phyloP scores from a whole-genome alignment of 37 sponge, comb jelly and placozoan genomes.

The Beroe forskalii region DNA sequence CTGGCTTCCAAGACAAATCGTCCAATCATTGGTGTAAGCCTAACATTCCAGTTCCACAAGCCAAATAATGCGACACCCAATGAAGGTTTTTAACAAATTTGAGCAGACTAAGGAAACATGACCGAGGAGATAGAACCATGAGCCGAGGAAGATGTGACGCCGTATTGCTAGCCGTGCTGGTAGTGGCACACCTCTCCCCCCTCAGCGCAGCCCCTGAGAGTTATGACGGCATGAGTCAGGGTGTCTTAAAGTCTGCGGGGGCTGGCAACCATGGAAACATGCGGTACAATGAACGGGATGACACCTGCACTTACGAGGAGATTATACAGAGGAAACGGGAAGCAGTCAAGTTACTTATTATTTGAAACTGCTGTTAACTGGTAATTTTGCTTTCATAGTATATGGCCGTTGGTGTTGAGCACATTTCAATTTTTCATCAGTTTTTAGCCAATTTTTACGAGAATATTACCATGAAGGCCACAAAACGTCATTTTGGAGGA shows the following conservation, averaged over 20 bases:
- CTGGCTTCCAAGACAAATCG: too few species aligned
- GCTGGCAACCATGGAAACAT: background rate
- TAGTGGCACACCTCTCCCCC: too few species aligned
- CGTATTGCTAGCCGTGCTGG: background rate
- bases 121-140: background rate
- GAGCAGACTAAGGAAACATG: background rate
- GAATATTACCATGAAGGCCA: too few species aligned
- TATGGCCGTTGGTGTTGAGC: too few species aligned
- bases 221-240: background rate
- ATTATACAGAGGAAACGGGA: constrained; percentile 43
- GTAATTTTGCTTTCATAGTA: too few species aligned
- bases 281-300: background rate
- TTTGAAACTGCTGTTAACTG: too few species aligned
- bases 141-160: background rate
- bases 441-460: too few species aligned
- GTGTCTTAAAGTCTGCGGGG: background rate
- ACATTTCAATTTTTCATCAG: too few species aligned
- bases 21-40: too few species aligned
- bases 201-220: background rate
- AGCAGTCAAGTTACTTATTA: constrained; percentile 27
- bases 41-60: background rate
- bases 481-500: too few species aligned
- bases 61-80: background rate
- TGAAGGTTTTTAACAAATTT: background rate
- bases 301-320: constrained; percentile 24